Evolutionary conservation across 2,113 vertebrate species (phyloP).

Genomic region (Stercorarius parasiticus): DNA sequence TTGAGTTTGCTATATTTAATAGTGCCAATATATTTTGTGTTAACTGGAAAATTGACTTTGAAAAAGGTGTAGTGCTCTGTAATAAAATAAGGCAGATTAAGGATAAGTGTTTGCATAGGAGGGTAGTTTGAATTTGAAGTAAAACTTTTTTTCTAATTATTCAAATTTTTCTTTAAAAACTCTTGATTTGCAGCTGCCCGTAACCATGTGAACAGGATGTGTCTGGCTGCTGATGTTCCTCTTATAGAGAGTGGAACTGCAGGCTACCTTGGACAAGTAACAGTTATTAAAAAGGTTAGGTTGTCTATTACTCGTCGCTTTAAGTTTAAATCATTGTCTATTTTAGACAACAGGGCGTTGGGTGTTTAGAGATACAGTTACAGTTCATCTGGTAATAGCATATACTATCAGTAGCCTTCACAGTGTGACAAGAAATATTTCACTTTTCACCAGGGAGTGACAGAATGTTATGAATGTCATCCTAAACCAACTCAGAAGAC

Average conservation of each 20-base stretch:
- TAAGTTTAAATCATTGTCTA: background rate
- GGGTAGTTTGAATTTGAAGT: background rate
- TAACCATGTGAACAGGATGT: conserved; percentile 99
- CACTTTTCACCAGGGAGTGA: conserved; percentile 83
- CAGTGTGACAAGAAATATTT: background rate
- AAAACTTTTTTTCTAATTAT: background rate
- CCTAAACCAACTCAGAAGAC: conserved; percentile 98
- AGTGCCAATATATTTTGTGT: background rate
- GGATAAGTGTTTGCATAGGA: background rate
- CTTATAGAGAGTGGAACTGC: conserved; percentile 97
- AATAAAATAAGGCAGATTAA: background rate
- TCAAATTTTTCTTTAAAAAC: background rate
- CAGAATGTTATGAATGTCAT: conserved; percentile 97
- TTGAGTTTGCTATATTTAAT: background rate
- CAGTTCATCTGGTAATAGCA: background rate
- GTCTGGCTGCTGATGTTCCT: conserved; percentile 93
- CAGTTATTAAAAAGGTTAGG: conserved; percentile 96
- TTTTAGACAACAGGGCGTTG: background rate
- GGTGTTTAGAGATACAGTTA: background rate
- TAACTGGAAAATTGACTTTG: background rate
- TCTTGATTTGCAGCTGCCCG: conserved; percentile 82
- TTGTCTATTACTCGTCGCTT: background rate
- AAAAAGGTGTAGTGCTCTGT: rapidly evolving
- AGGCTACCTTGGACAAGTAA: conserved; percentile 98
- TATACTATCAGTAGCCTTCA: background rate